Evolutionary conservation across 53 echinoderm and acorn worm species (phyloP).

Genomic region (Echinarachnius parma): DNA sequence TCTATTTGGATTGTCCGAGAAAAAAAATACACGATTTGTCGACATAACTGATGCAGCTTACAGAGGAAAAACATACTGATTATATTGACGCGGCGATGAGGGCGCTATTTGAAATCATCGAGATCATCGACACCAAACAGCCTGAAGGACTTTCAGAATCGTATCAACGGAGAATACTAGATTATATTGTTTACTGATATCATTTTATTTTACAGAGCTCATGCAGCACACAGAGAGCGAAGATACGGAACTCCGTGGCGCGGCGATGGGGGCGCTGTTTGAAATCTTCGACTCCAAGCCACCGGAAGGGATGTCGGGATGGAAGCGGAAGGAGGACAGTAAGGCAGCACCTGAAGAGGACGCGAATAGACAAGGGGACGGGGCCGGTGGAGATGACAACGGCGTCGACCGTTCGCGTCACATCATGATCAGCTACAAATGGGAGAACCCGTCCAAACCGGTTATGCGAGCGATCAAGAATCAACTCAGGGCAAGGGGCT

Average conservation of each 20-base stretch:
- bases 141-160: background rate
- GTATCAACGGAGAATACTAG: no score
- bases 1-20: no score
- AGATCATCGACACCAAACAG: conserved; percentile 13
- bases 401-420: background rate
- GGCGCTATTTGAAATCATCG: conserved; percentile 6
- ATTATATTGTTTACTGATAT: background rate
- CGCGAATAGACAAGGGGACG: background rate
- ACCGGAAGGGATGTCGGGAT: background rate
- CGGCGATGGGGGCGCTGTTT: conserved; percentile 27
- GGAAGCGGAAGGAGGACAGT: background rate
- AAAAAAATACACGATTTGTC: no score
- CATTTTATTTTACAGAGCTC: background rate
- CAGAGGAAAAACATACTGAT: no score
- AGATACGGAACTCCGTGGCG: background rate
- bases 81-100: background rate
- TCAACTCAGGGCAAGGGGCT: background rate
- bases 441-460: conserved; percentile 25
- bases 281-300: conserved; percentile 24
- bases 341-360: background rate
- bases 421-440: conserved; percentile 36
- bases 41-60: no score
- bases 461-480: conserved; percentile 25
- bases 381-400: background rate
- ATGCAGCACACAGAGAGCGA: background rate